Conservation (phyloP, 2,888 invertebrate species). For the Perizoma affinitatum region DNA sequence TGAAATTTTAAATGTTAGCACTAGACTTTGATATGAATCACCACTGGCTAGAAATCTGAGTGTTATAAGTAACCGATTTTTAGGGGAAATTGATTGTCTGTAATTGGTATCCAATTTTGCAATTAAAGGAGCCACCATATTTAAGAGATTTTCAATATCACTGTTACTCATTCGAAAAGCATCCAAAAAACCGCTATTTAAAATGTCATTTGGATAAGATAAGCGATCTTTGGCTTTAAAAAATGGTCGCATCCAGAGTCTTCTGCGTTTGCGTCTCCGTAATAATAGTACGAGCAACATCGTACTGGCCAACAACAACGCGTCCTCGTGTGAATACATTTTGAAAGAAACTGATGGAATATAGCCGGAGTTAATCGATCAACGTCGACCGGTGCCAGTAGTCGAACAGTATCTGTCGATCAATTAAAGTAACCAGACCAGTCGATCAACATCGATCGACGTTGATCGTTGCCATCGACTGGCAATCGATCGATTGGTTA, state of each 20-base stretch:
- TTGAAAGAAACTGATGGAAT: constrained; percentile 39
- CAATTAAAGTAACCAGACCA: constrained; percentile 17
- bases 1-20: constrained; percentile 37
- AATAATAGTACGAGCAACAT: constrained; percentile 40
- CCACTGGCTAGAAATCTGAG: constrained; percentile 38
- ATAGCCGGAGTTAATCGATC: constrained; percentile 25
- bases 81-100: constrained; percentile 39
- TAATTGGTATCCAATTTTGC: constrained; percentile 42
- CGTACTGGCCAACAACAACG: constrained; percentile 42
- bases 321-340: constrained; percentile 43
- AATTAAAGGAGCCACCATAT: constrained; percentile 40
- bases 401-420: constrained; percentile 17
- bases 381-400: constrained; percentile 25
- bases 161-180: too few species aligned
- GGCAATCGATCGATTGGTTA: constrained; percentile 26
- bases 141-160: constrained; percentile 41
- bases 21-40: constrained; percentile 37
- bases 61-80: constrained; percentile 39
- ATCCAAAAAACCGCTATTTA: too few species aligned
- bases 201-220: too few species aligned
- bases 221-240: too few species aligned
- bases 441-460: constrained; percentile 18
- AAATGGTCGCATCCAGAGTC: too few species aligned
- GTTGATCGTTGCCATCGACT: constrained; percentile 26
- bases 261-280: too few species aligned